Base-by-base conservation (phyloP, 2,113 vertebrate genomes). In the Pedetes capensis region DNA sequence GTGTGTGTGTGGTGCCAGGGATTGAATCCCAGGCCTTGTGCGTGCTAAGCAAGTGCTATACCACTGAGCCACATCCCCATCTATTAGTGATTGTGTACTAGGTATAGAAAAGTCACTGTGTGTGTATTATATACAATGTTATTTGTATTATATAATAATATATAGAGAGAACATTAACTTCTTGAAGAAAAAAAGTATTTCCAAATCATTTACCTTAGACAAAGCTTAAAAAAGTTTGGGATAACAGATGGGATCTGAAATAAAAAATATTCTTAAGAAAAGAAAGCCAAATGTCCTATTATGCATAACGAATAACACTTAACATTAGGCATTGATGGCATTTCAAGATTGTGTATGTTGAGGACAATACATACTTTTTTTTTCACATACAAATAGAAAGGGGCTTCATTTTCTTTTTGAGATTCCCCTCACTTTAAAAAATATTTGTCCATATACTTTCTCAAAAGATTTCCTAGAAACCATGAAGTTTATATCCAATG, bases 181-280 rank as follows among this genome's bases (percentile, higher is more conserved):
- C 69, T 96, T 88, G 55, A 27, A 92, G 69, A 42, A 72, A 90
- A 88, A 79, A 89, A 76, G 18, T 23, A 90, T 81, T 93, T 95
- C 57, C 23, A 88, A 89, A 69, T 93, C n/a, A 87, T 63, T 8
- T 89, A 63, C 11, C n/a, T 94, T 63, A 57, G 17, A 91, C 44
- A 72, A 93, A 71, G 27, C 25, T 53, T 78, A 88, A 47, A 34
- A 84, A 78, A 20, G 11, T 81, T 82, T 85, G 5, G 51, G 47
- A 76, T 25, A 87, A 51, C 57, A 87, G 74, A 84, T 91, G 59
- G 32, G 29, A 93, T n/a, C 66, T 47, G 34, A 44, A 92, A 63
- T 63, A 64, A 96, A 64, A 85, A 88, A 57, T 20, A 69, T 42
- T 91, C 37, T 76, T 92, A 66, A 55, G 32, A 32, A 79, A 87